Conservation (phyloP, 2,888 invertebrate species). For the Sceliomorpha sp. region DNA sequence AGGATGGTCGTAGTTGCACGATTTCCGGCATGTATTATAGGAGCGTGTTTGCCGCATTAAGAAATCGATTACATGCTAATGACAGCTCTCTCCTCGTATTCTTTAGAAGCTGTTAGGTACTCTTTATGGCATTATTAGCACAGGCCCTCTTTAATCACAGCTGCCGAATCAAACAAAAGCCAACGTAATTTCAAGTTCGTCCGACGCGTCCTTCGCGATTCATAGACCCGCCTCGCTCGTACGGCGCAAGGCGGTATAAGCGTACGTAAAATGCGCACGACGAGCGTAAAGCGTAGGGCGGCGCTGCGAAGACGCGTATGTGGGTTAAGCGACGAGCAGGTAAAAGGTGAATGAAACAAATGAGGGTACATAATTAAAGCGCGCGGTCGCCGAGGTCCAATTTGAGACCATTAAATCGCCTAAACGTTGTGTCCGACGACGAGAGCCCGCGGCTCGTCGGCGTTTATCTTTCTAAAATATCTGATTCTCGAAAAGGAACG, state of each 20-base stretch:
- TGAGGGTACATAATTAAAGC: conserved; percentile 76
- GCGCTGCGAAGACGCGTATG: conserved; percentile 39
- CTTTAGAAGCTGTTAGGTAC: conserved; percentile 50
- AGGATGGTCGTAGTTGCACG: conserved; percentile 28
- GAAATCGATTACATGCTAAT: conserved; percentile 48
- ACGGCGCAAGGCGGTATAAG: too few species aligned
- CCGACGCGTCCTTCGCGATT: conserved; percentile 18
- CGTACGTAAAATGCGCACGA: conserved; percentile 18
- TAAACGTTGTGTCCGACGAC: conserved; percentile 73
- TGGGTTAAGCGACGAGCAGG: conserved; percentile 47
- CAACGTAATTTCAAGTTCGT: conserved; percentile 13
- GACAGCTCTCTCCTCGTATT: conserved; percentile 35
- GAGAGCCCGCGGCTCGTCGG: conserved; percentile 54
- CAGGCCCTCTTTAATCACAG: conserved; percentile 46
- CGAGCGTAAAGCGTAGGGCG: conserved; percentile 27
- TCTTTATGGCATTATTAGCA: conserved; percentile 50
- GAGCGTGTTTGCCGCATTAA: too few species aligned
- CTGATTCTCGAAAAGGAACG: conserved; percentile 60
- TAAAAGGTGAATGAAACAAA: conserved; percentile 73
- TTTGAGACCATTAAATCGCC: conserved; percentile 73
- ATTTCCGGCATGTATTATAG: conserved; percentile 49
- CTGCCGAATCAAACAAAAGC: conserved; percentile 52
- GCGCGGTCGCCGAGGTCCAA: conserved; percentile 68
- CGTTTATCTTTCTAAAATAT: conserved; percentile 69
- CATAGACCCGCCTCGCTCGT: too few species aligned